These are phyloP conservation scores for Lasius platythorax DNA, from an alignment of 2,888 invertebrate genomes.

Conservation along the genomic window DNA sequence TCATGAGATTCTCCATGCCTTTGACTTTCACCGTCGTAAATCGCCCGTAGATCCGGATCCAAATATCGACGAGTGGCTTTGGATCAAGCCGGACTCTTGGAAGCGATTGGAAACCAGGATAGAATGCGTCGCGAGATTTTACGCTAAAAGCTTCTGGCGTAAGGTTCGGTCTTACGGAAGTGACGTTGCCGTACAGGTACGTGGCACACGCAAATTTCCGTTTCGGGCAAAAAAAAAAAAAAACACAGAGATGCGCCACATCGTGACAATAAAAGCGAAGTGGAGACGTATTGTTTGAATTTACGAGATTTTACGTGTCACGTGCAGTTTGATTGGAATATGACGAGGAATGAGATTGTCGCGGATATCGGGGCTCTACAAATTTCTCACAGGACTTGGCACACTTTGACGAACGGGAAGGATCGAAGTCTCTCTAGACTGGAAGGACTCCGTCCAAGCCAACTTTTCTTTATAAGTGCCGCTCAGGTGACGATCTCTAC, in stretches of 20 bases:
- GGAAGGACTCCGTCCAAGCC: constrained; percentile 85
- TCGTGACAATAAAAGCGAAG: not conserved
- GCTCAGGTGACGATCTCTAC: constrained; percentile 84
- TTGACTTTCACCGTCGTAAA: constrained; percentile 84
- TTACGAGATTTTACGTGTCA: not conserved
- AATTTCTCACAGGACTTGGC: constrained; percentile 86
- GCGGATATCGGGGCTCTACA: constrained; percentile 87
- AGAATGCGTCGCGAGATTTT: constrained; percentile 86
- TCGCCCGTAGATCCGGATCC: constrained; percentile 83
- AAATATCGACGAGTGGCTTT: constrained; percentile 80
- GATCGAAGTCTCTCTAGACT: constrained; percentile 86
- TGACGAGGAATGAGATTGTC: constrained; percentile 87
- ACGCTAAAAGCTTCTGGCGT: constrained; percentile 85
- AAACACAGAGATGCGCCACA: not conserved
- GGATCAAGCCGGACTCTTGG: constrained; percentile 85
- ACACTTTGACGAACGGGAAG: constrained; percentile 80
- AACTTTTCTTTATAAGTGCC: constrained; percentile 87
- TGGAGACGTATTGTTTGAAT: not conserved
- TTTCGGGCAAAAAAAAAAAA: not conserved
- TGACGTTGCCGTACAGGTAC: constrained; percentile 86
- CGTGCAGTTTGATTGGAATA: constrained; percentile 86
- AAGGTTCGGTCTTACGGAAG: constrained; percentile 86
- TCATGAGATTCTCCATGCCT: constrained; percentile 87
- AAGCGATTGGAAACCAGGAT: constrained; percentile 85
- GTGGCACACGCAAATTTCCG: not conserved